Base-by-base conservation (phyloP, 2,113 vertebrate genomes). In the Halichoerus grypus region DNA sequence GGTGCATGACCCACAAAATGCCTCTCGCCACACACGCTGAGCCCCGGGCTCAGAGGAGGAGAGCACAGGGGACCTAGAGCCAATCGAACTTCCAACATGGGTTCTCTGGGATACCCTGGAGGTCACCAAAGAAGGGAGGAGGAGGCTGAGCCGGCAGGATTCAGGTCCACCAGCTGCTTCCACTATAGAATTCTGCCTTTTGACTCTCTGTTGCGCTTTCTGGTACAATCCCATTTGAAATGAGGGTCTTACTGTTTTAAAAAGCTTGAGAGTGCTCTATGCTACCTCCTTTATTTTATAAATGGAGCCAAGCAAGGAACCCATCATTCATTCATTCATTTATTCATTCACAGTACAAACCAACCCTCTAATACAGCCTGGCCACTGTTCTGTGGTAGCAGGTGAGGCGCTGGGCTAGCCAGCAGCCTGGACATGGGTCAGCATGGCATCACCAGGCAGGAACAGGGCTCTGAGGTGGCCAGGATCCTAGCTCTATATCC, bases 391-490 rank as follows among this genome's bases (percentile, higher is more conserved):
- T 46, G 63, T 0, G 4, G 76, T 2, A 42, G 94, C 49, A 55
- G 77, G 15, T 5, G 49, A 26, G 67, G 46, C n/a, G 19, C 51
- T 16, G 3, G 65, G 77, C 12, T 3, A n/a, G 65, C 7, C 9
- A 1, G n/a, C 2, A 71, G 16, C 22, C 85, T 19, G 46, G 18
- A 31, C 1, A 0, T 18, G 39, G 39, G 33, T 22, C 21, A 1
- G 0, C 3, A 18, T 26, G 67, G 59, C 16, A 36, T 33, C 1
- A 31, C 26, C 18, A 81, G 46, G 71, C 49, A 53, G 51, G 1
- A 79, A 7, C 36, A 69, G 79, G 46, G 59, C 22, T 71, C 92
- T 1, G 5, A 46, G 42, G 4, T 7, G 59, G 63, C 55, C 10
- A 16, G 74, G 65, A 53, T 55, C 15, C 63, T 71, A 83, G 33